A percentile compares a stretch with the other conserved stretches of the same genome.
Conservation (phyloP, 2,113 vertebrate species). For the Hipposideros armiger region DNA sequence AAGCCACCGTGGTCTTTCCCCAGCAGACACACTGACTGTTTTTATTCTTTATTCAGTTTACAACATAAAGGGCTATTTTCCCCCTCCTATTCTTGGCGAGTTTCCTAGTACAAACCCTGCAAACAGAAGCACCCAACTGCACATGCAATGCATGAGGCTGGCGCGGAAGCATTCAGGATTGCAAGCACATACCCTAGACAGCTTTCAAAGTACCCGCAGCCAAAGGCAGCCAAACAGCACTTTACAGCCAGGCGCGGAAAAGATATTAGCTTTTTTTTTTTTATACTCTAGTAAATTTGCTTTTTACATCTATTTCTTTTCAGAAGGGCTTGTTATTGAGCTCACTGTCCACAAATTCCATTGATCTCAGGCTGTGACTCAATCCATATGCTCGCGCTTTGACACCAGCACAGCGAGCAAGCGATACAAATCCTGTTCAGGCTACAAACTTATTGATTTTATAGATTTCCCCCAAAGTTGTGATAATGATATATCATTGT, state of each 20-base stretch:
- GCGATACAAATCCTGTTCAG: slow-evolving; percentile 99
- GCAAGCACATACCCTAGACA: slow-evolving; percentile 88
- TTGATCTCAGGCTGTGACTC: slow-evolving; percentile 99
- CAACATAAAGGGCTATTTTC: slow-evolving; percentile 89
- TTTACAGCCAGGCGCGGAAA: slow-evolving; percentile 91
- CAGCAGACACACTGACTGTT: slow-evolving; percentile 92
- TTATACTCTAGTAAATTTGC: slow-evolving; percentile 98
- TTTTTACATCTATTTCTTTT: slow-evolving; percentile 99
- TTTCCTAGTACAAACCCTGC: slow-evolving; percentile 89
- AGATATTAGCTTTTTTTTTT: slow-evolving; percentile 97
- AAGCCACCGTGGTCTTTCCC: slow-evolving; percentile 91
- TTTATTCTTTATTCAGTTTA: slow-evolving; percentile 92
- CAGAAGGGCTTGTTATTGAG: slow-evolving; percentile 99
- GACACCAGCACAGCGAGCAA: slow-evolving; percentile 97
- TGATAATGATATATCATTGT: slow-evolving; percentile 99
- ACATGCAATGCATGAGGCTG: slow-evolving; percentile 82
- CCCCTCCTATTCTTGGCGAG: slow-evolving; percentile 88
- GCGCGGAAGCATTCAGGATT: slow-evolving; percentile 84
- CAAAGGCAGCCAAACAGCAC: slow-evolving; percentile 89
- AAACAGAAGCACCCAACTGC: slow-evolving; percentile 89
- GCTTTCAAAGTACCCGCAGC: slow-evolving; percentile 87
- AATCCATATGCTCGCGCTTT: slow-evolving; percentile 98
- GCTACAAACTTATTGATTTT: slow-evolving; percentile 99
- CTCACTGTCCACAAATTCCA: slow-evolving; percentile 99
- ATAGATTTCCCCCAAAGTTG: slow-evolving; percentile 99